These are phyloP conservation scores for Trypoxylon attenuatum DNA, from an alignment of 2,888 invertebrate species.

Conservation along the genomic window DNA sequence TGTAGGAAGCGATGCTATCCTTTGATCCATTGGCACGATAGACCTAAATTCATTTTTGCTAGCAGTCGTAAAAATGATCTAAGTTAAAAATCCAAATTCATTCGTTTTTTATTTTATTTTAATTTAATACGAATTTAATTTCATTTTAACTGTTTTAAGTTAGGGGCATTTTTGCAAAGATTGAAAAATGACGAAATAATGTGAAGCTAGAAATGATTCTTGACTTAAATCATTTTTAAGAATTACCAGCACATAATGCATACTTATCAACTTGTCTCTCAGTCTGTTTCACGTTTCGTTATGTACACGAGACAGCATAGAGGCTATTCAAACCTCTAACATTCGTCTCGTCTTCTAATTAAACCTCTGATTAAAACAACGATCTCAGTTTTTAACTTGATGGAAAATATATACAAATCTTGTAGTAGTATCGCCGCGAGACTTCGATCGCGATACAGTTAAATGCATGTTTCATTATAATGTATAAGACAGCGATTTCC, in stretches of 20 bases:
- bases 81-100: too few species aligned
- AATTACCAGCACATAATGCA: constrained; percentile 2
- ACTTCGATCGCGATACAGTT: constrained; percentile 3
- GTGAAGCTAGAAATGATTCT: too few species aligned
- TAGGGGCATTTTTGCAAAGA: too few species aligned
- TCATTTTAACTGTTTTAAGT: too few species aligned
- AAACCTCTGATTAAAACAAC: constrained; percentile 50
- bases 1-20: neutral
- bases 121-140: too few species aligned
- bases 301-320: constrained; percentile 20
- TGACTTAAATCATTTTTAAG: constrained; percentile 14
- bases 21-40: neutral
- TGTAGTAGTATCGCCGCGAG: constrained; percentile 19
- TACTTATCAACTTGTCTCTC: constrained; percentile 3
- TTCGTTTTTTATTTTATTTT: too few species aligned
- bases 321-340: constrained; percentile 3
- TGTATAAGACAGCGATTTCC: too few species aligned
- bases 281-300: constrained; percentile 2
- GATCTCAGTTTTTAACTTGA: constrained; percentile 27
- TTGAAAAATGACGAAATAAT: too few species aligned
- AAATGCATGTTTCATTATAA: constrained; percentile 5
- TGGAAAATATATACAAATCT: constrained; percentile 45
- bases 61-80: too few species aligned
- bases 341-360: constrained; percentile 30
- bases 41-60: neutral